Percentiles rank a stretch among this genome's conserved stretches.
phyloP scores from a whole-genome alignment of 2,888 invertebrate species.

The Lepetodrilus schrolli region DNA sequence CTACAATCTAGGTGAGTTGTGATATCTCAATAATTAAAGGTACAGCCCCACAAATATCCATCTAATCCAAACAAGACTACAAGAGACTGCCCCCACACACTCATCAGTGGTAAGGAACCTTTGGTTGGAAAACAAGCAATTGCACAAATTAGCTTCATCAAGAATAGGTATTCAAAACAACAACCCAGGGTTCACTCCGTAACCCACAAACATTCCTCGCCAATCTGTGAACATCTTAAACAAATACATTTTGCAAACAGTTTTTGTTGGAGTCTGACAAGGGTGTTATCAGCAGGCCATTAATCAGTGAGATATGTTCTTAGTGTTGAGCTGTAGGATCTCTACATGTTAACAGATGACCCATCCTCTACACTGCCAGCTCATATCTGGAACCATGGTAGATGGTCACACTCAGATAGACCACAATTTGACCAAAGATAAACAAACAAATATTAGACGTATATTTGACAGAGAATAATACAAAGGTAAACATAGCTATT shows the following conservation, averaged over 20 bases:
- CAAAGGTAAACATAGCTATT: too few species aligned
- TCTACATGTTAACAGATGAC: slow-evolving; percentile 17
- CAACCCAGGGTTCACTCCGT: neutral
- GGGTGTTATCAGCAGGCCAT: slow-evolving; percentile 21
- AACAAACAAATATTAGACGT: too few species aligned
- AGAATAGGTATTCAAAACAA: neutral
- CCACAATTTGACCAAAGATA: too few species aligned
- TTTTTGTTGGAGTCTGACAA: slow-evolving; percentile 2
- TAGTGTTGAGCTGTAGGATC: neutral
- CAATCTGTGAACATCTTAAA: slow-evolving; percentile 1
- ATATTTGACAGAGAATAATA: too few species aligned
- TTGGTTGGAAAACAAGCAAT: neutral
- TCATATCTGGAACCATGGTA: too few species aligned
- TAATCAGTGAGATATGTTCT: slow-evolving; percentile 18
- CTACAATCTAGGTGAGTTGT: too few species aligned
- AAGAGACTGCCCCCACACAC: too few species aligned
- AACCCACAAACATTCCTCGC: slow-evolving; percentile 7
- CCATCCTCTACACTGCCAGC: slow-evolving; percentile 19
- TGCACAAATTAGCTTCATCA: slow-evolving; percentile 16
- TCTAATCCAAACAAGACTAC: too few species aligned
- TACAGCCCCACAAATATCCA: too few species aligned
- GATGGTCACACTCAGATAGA: too few species aligned
- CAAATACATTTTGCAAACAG: slow-evolving; percentile 12
- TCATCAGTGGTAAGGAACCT: too few species aligned
- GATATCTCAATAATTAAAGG: too few species aligned